Conservation (phyloP, 1,140 invertebrate genomes). For the Atta texana region DNA sequence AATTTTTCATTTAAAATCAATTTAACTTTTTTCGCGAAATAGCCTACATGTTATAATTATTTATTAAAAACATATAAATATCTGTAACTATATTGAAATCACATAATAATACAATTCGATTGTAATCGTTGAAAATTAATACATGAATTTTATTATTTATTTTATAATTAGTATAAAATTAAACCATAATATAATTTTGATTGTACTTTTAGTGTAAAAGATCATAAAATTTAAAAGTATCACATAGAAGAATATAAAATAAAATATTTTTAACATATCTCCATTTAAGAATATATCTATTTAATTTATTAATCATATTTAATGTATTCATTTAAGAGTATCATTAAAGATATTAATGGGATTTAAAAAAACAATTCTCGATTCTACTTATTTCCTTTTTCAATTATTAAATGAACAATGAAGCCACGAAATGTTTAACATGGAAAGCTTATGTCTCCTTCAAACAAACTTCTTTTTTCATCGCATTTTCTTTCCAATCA, state of each 20-base stretch:
- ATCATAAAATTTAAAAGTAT: background rate
- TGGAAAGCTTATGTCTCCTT: background rate
- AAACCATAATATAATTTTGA: background rate
- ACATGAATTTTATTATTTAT: background rate
- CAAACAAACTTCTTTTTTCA: background rate
- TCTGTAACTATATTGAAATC: background rate
- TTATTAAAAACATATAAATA: slow-evolving; percentile 8
- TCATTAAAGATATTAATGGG: background rate
- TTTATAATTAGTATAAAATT: background rate
- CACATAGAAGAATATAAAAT: background rate
- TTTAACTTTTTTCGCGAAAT: background rate
- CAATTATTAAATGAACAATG: background rate
- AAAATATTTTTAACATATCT: background rate
- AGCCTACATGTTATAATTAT: background rate
- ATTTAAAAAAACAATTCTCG: background rate
- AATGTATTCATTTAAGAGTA: background rate
- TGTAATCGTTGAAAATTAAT: background rate
- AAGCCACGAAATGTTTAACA: background rate
- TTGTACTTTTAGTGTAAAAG: background rate
- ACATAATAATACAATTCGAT: background rate
- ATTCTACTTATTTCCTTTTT: background rate
- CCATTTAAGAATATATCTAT: background rate
- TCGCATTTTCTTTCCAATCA: slow-evolving; percentile 26
- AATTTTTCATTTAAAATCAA: slow-evolving; percentile 17
- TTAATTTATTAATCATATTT: background rate